Conservation (phyloP, 2,113 vertebrate species). For the Petrocephalus microphthalmus region DNA sequence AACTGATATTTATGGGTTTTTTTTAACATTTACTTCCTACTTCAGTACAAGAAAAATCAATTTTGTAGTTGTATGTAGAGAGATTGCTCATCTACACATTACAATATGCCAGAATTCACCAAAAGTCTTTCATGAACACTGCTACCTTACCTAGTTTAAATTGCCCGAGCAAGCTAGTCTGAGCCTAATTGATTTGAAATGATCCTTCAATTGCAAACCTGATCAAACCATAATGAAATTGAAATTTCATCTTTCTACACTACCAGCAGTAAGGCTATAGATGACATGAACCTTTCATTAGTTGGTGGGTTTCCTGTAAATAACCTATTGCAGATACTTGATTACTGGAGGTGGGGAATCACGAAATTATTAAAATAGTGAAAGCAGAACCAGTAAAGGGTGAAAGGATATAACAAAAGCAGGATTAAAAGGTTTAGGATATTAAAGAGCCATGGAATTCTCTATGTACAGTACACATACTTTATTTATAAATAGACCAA, state of each 20-base stretch:
- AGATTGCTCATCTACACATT: not conserved
- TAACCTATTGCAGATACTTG: not conserved
- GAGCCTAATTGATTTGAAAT: not conserved
- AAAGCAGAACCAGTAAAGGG: not conserved
- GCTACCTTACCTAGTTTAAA: not conserved
- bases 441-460: not conserved
- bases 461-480: conserved; percentile 1
- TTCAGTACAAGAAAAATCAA: not conserved
- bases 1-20: not conserved
- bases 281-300: not conserved
- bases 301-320: not conserved
- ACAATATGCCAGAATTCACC: not conserved
- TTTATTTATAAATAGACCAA: conserved; percentile 15
- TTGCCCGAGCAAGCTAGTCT: not conserved
- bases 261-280: not conserved
- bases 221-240: not conserved
- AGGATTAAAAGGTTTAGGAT: not conserved
- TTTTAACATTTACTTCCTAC: not conserved
- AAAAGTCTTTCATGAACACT: not conserved
- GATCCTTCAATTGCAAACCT: not conserved
- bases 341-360: not conserved
- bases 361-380: too few species aligned
- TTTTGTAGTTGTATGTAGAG: not conserved
- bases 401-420: not conserved
- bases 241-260: not conserved